Conservation (phyloP, 2,113 vertebrate genomes). For the Salvelinus fontinalis region DNA sequence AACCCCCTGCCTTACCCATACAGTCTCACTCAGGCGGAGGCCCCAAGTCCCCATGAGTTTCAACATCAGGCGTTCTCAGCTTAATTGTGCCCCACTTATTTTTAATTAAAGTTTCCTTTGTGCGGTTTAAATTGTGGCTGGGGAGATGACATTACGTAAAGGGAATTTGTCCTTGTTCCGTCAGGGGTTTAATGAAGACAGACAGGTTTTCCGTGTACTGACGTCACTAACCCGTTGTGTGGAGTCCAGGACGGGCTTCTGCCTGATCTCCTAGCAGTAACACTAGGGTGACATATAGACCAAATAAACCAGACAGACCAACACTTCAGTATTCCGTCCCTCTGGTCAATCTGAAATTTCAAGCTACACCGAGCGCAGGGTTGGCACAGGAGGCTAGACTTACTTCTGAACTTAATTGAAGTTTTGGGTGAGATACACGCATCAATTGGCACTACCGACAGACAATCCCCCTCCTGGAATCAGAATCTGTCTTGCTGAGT, state of each 20-base stretch:
- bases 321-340: background rate
- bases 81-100: constrained; percentile 69
- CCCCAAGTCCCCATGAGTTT: constrained; percentile 43
- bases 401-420: constrained; percentile 5
- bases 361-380: background rate
- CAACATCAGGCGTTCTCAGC: constrained; percentile 49
- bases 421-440: background rate
- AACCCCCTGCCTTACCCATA: background rate
- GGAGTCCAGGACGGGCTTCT: background rate
- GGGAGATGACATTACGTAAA: constrained; percentile 62
- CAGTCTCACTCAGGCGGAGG: constrained; percentile 19
- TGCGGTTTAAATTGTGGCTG: constrained; percentile 45
- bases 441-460: background rate
- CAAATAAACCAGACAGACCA: too few species aligned
- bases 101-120: constrained; percentile 70
- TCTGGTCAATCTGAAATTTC: background rate
- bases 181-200: constrained; percentile 55
- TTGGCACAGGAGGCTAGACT: constrained; percentile 22
- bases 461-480: background rate
- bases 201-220: constrained; percentile 23
- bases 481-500: background rate
- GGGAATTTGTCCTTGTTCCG: constrained; percentile 58
- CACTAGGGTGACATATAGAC: too few species aligned
- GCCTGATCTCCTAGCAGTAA: background rate
- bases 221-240: background rate